Evolutionary conservation across 1,140 invertebrate species (phyloP), one percentile per base, ranked within the genome.

Genomic region (Pantala flavescens): DNA sequence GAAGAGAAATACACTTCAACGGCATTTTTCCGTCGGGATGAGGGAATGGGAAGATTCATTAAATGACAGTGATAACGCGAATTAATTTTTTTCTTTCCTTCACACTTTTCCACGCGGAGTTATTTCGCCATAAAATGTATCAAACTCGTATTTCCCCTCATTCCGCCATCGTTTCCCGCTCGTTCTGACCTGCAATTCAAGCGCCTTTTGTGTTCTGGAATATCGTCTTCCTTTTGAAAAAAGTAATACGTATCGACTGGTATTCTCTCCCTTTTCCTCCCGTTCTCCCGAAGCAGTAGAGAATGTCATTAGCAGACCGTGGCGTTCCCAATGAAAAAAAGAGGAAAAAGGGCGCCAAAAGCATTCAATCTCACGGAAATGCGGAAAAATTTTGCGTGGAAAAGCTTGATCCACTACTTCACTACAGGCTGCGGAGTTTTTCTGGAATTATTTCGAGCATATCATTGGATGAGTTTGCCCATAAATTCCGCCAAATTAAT

Each of bases 401-500:
- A 63, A 63, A 63, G 49, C 49, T 63, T 21, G 49, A 63, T 63
- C 49, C n/a, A 63, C 49, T 63, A 63, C n/a, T 63, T 63, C 49
- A 63, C 49, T 16, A 63, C 49, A 63, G 49, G 14, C 16, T 19
- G 49, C n/a, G 49, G 16, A 19, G 49, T 19, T 16, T 63, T 63
- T 63, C 14, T 63, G 49, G n/a, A 21, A 63, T 63, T 63, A 19
- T 63, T 63, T 21, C 49, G 49, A 63, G n/a, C 14, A 19, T 63
- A 63, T 63, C n/a, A 63, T 63, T 63, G 49, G 49, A 63, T 63
- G 49, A 63, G 49, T 21, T 63, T 21, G n/a, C 49, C 49, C 49
- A 63, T 63, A 21, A 63, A 63, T 63, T 63, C 49, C 49, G 49
- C 49, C n/a, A 63, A 63, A 63, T 63, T 63, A 63, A 63, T 63